Conservation (phyloP, 2,888 invertebrate genomes). For the Dimorphilus gyrociliatus region DNA sequence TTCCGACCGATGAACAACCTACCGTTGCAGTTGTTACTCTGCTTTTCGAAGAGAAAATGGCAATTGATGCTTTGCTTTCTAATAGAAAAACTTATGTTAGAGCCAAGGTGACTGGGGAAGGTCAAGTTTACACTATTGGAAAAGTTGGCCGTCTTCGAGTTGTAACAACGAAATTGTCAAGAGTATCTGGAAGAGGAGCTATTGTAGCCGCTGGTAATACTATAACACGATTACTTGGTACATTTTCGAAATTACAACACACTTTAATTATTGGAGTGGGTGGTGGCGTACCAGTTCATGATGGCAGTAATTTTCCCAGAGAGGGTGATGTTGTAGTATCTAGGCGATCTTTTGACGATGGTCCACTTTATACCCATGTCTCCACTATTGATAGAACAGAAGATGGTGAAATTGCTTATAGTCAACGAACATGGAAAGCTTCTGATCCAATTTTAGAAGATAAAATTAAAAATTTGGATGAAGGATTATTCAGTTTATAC, state of each 20-base stretch:
- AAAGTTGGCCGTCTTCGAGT: conserved; percentile 88
- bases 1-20: conserved; percentile 74
- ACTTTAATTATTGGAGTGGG: conserved; percentile 90
- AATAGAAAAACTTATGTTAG: conserved; percentile 49
- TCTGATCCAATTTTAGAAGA: too few species aligned
- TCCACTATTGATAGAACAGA: conserved; percentile 40
- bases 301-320: conserved; percentile 67
- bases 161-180: conserved; percentile 87
- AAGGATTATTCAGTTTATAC: too few species aligned
- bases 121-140: conserved; percentile 91
- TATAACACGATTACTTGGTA: conserved; percentile 77
- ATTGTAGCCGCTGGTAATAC: conserved; percentile 95
- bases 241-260: conserved; percentile 79
- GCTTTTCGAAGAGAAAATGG: conserved; percentile 89
- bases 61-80: conserved; percentile 93
- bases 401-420: conserved; percentile 13
- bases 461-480: too few species aligned
- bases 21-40: conserved; percentile 92
- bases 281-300: conserved; percentile 90
- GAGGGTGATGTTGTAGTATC: conserved; percentile 45
- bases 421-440: too few species aligned
- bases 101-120: conserved; percentile 63
- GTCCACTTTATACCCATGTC: conserved; percentile 58
- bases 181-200: conserved; percentile 54
- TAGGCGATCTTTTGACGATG: conserved; percentile 15